phyloP scores from a whole-genome alignment of 1,140 invertebrate genomes.

The Berghia stephanieae region DNA sequence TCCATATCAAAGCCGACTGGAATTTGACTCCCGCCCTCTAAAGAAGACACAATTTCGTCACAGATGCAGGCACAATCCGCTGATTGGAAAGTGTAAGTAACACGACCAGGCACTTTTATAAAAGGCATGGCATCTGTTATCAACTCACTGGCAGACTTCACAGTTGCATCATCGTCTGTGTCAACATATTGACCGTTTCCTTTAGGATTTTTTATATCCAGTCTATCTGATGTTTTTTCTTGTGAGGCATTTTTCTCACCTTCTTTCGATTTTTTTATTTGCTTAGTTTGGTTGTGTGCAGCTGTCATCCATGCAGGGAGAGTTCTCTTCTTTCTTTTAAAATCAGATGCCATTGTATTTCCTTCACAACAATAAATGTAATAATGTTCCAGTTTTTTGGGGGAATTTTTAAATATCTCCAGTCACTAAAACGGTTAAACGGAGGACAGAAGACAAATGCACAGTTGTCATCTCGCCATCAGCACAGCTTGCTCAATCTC shows the following conservation, averaged over 20 bases:
- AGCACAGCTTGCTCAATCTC: conserved; percentile 22
- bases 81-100: conserved; percentile 31
- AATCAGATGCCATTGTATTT: neutral
- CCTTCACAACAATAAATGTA: no score
- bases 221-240: neutral
- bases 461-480: conserved; percentile 24
- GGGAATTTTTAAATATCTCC: no score
- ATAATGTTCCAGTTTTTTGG: no score
- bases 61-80: conserved; percentile 35
- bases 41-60: conserved; percentile 20
- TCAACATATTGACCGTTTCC: neutral
- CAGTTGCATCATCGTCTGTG: neutral
- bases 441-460: no score
- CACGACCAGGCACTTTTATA: conserved; percentile 19
- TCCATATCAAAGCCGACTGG: conserved; percentile 39
- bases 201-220: no score
- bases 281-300: neutral
- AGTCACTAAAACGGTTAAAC: no score
- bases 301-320: conserved; percentile 31
- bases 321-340: conserved; percentile 17
- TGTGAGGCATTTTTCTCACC: neutral
- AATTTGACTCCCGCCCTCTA: neutral
- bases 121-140: conserved; percentile 27
- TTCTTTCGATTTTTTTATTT: neutral
- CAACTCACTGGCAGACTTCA: conserved; percentile 1